Base-by-base conservation (phyloP, 2,113 vertebrate species). In the Ia io region DNA sequence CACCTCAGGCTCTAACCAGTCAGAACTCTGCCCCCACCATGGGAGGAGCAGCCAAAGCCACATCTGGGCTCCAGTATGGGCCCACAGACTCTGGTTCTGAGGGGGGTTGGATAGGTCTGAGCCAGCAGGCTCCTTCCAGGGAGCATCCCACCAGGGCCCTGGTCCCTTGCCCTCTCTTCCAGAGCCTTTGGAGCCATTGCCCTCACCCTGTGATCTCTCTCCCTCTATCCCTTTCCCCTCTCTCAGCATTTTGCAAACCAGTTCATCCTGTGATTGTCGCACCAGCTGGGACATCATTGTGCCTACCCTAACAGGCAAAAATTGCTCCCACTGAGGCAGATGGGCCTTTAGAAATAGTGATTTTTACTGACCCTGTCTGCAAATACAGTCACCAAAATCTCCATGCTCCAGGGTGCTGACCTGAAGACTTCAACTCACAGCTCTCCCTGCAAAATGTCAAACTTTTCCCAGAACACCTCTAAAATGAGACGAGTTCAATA, bases 391-490 rank as follows among this genome's bases (percentile, higher is more conserved):
- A 74, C 85, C 40, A 69, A 44, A 35, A 63, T n/a, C 47, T 44
- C 49, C 18, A 17, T 7, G 25, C 32, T 65, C 40, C 51, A 53
- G 25, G 63, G n/a, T 25, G 11, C 73, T 80, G 65, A 71, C 79
- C 91, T n/a, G n/a, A 56, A 28, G 23, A 20, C 70, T 89, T 86
- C 70, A 35, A 20, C 37, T 56, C 91, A 90, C 44, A 74, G 76
- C 44, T 28, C 49, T n/a, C 70, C 28, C 47, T 59, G 2, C 25
- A 80, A 80, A 78, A 61, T 25, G 79, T 94, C 88, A 90, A 86
- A 47, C 71, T 69, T 22, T 63, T 93, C 77, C 91, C 80, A 94
- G 77, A 69, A 95, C 70, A 90, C 84, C 85, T 90, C 73, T 87
- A 37, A 95, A 94, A 92, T 92, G 82, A 94, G 71, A 84, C 17